phyloP scores from a whole-genome alignment of 2,797 vertebrate species.

The Tangara arthus region DNA sequence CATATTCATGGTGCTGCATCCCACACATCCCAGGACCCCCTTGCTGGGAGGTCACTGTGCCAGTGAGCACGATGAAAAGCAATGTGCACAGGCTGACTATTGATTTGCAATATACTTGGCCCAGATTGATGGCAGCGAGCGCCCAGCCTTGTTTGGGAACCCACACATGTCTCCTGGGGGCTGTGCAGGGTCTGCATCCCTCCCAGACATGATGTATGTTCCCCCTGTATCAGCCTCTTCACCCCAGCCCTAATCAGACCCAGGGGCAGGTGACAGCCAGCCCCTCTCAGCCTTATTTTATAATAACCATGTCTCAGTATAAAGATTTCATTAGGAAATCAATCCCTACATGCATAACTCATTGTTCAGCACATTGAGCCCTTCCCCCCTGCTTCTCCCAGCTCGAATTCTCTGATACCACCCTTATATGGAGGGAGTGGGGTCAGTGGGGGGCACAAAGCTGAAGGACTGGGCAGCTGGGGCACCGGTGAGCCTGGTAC shows the following conservation, averaged over 20 bases:
- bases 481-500: fast-evolving
- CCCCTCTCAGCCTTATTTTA: not conserved
- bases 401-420: not conserved
- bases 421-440: not conserved
- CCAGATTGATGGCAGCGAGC: not conserved
- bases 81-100: not conserved
- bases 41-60: not conserved
- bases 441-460: not conserved
- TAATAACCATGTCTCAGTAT: not conserved
- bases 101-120: constrained; percentile 43
- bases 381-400: not conserved
- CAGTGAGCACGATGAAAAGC: not conserved
- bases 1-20: not conserved
- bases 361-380: not conserved
- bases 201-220: constrained; percentile 29
- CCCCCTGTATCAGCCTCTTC: not conserved
- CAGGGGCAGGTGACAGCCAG: not conserved
- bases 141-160: not conserved
- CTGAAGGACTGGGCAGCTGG: not conserved
- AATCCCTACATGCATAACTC: constrained; percentile 12
- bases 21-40: not conserved
- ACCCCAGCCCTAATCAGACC: not conserved
- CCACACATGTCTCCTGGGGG: not conserved
- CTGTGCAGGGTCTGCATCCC: not conserved
- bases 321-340: constrained; percentile 52